Evolutionary conservation across 2,888 invertebrate species (phyloP), one percentile per base, ranked within the genome.

Genomic region (Erebia aethiops): DNA sequence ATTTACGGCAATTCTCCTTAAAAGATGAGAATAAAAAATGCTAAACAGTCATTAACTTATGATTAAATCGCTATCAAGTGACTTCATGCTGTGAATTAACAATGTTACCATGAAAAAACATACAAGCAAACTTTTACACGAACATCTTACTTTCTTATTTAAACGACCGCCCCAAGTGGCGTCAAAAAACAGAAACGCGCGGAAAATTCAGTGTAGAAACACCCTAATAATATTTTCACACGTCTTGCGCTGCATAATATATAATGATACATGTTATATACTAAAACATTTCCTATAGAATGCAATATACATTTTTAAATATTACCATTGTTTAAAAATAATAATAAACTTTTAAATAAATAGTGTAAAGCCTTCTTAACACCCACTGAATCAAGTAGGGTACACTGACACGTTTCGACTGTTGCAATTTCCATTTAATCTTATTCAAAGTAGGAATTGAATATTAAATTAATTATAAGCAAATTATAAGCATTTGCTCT

Each of bases 361-460:
- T 4, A 43, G 43, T 60, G 41, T 41, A 43, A 2, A n/a, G 41
- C 16, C 60, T 60, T 0, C 60, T 43, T 60, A 41, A 16, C 41
- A n/a, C 9, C n/a, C 1, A 16, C 16, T 41, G 41, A 60, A 60
- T 60, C 43, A 60, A 60, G 16, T 43, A 60, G 11, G 26, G 35
- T 35, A 35, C 2, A 5, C 35, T 41, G n/a, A 11, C 21, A 58
- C 16, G 41, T 60, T 41, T 46, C 16, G 26, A n/a, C 16, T 41
- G 41, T n/a, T 60, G 60, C 60, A 60, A 41, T 60, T 60, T 60
- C 16, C 60, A 41, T 60, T 60, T 43, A 60, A 41, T 41, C n/a
- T 16, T n/a, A 41, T 43, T 41, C 4, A 60, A 58, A 16, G 10
- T 41, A 58, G 35, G 21, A n/a, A 58, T 58, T 57, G 21, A 57